phyloP scores from a whole-genome alignment of 2,888 invertebrate species.

The Auanema sp. region DNA sequence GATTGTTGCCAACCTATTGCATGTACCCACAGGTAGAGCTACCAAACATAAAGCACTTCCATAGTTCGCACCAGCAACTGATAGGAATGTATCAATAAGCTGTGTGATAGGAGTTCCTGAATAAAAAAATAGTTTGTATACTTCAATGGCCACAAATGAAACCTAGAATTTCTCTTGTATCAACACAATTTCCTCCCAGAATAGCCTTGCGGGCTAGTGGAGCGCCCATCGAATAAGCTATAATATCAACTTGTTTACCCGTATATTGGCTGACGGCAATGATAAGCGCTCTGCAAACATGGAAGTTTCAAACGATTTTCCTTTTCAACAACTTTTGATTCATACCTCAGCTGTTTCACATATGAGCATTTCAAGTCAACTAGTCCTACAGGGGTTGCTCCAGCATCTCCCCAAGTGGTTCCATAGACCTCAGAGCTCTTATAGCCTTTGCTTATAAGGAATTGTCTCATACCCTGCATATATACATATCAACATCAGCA shows the following conservation, averaged over 20 bases:
- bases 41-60: constrained; percentile 58
- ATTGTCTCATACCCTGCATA: constrained; percentile 49
- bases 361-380: constrained; percentile 63
- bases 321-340: not conserved
- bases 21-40: constrained; percentile 62
- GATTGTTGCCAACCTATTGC: constrained; percentile 34
- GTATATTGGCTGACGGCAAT: constrained; percentile 63
- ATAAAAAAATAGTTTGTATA: not conserved
- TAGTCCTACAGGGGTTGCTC: constrained; percentile 55
- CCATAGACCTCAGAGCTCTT: constrained; percentile 54
- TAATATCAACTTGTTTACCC: constrained; percentile 57
- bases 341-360: constrained; percentile 58
- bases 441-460: constrained; percentile 50
- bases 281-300: constrained; percentile 51
- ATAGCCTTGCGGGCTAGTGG: constrained; percentile 60
- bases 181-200: constrained; percentile 56
- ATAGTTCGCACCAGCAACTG: constrained; percentile 63
- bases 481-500: too few species aligned
- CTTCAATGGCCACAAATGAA: not conserved
- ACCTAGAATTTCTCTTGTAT: constrained; percentile 53
- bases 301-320: not conserved
- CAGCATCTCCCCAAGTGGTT: constrained; percentile 63
- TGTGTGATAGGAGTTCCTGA: constrained; percentile 58
- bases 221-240: constrained; percentile 63
- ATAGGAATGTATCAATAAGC: constrained; percentile 59